Evolutionary conservation across 2,797 vertebrate genomes (phyloP), one percentile per base, ranked within the genome.

Genomic region (Pangasius krempfi): DNA sequence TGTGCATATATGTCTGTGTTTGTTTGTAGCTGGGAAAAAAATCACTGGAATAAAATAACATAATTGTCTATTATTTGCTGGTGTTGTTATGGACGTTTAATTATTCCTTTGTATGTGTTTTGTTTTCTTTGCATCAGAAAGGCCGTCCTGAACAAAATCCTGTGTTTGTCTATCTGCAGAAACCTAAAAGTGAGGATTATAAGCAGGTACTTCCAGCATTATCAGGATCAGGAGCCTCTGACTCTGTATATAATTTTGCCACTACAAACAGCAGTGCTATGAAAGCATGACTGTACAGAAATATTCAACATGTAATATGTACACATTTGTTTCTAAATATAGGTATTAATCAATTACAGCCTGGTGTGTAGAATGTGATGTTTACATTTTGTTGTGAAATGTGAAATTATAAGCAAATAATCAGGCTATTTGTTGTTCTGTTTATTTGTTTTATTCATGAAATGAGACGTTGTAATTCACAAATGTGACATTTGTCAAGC

Each of bases 111-210:
- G 25, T 73, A 3, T 84, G 18, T 73, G 64, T 83, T 73, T 86
- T 72, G 30, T 84, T 68, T 79, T 4, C 52, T 90, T 84, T 89
- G 52, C 84, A 22, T 86, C 56, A 89, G 73, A 86, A 66, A 83
- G 9, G 10, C 56, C 6, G 30, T 73, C 27, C 78, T 30, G 4
- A 79, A 18, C 70, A 62, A 56, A 16, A 40, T 58, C 81, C 50
- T 30, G 56, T 25, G 72, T 72, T 58, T 64, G 30, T 84, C 75
- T 47, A 30, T 87, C 60, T 87, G 60, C 40, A 60, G 56, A 80
- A 86, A 70, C n/a, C 25, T 30, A 33, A 60, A 58, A 70, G 16
- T 82, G 20, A 10, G 2, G 44, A 44, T 68, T 68, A 58, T 44
- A 56, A 83, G 50, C 87, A 89, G 58, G 84, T 91, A 76, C 33